Evolutionary conservation across 2,113 vertebrate genomes (phyloP).

Genomic region (Cyanocitta stelleri): DNA sequence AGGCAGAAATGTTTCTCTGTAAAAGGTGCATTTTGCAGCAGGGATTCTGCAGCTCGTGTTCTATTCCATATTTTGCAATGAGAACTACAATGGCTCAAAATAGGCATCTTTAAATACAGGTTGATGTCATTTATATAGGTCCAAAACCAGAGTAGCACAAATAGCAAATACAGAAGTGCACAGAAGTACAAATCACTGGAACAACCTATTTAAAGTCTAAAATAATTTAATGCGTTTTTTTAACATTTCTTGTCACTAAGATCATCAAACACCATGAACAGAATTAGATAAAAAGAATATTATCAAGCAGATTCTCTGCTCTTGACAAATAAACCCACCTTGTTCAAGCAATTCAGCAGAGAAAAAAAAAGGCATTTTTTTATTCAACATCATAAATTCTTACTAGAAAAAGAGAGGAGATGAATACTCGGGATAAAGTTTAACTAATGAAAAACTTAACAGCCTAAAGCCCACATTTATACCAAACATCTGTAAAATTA

Average conservation of each 20-base stretch:
- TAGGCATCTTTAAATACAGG: neutral
- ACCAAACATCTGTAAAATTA: neutral
- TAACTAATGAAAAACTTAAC: neutral
- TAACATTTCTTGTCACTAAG: neutral
- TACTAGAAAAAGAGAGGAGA: neutral
- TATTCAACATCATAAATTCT: neutral
- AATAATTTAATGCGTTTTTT: neutral
- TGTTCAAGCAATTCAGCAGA: neutral
- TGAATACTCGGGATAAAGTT: neutral
- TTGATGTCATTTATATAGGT: neutral
- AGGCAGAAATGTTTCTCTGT: neutral
- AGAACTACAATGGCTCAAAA: neutral
- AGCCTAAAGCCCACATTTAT: neutral
- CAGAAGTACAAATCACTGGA: neutral
- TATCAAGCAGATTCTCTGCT: neutral
- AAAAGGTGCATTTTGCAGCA: neutral
- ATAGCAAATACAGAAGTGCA: neutral
- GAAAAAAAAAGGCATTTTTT: neutral
- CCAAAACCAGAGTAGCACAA: neutral
- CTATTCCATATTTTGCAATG: neutral
- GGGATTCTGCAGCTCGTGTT: neutral
- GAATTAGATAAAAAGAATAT: neutral
- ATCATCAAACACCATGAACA: neutral
- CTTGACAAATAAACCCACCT: neutral
- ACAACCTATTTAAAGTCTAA: neutral